A percentile compares a stretch with the other conserved stretches of the same genome.
phyloP scores from a whole-genome alignment of 2,797 vertebrate species.

The Halcyon chelicuti region DNA sequence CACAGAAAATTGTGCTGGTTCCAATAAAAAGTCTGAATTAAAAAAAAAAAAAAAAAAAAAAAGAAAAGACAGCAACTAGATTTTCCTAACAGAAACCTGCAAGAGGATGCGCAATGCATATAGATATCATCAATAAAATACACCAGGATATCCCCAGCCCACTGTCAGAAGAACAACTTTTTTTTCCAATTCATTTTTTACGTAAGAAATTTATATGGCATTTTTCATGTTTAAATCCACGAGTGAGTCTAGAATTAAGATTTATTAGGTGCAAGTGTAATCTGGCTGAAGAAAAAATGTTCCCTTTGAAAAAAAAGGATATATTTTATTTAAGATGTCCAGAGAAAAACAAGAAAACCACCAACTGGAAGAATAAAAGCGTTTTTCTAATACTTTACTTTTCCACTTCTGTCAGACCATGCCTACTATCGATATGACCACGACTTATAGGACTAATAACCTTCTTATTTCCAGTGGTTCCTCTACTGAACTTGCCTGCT shows the following conservation, averaged over 20 bases:
- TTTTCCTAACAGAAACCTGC: not conserved
- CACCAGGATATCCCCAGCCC: not conserved
- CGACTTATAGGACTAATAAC: not conserved
- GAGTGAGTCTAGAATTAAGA: not conserved
- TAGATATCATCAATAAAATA: not conserved
- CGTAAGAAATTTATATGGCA: not conserved
- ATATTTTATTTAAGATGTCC: not conserved
- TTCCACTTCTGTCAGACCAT: not conserved
- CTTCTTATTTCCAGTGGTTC: not conserved
- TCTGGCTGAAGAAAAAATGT: not conserved
- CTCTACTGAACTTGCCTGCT: not conserved
- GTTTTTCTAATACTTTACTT: not conserved
- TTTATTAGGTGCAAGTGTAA: not conserved
- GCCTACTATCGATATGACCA: not conserved
- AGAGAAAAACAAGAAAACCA: not conserved
- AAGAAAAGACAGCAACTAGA: not conserved
- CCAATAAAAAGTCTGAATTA: not conserved
- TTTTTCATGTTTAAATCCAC: not conserved
- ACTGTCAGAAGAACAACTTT: not conserved
- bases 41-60: not conserved
- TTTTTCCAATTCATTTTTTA: not conserved
- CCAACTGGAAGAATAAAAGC: not conserved
- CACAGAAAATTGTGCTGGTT: not conserved
- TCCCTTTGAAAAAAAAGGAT: not conserved
- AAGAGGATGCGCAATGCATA: not conserved